Percentiles rank a stretch among this genome's conserved stretches.
Conservation (phyloP, 2,797 vertebrate species). For the Rachycentron canadum region DNA sequence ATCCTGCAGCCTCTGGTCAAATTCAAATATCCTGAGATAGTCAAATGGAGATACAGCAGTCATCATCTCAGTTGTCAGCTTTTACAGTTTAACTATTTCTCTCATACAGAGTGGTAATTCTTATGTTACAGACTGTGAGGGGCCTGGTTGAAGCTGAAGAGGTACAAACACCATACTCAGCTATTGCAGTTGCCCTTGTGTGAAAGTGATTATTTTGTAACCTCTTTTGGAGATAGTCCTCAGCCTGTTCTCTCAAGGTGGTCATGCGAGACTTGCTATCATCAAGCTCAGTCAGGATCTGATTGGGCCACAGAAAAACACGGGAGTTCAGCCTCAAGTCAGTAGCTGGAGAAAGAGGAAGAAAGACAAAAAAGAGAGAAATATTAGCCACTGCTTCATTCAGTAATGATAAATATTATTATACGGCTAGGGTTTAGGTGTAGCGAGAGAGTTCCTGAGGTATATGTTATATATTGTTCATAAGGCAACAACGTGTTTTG, state of each 20-base stretch:
- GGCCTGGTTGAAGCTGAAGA: not conserved
- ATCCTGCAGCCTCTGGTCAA: slow-evolving; percentile 81
- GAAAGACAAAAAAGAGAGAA: not conserved
- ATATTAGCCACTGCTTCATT: not conserved
- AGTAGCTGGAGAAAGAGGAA: slow-evolving; percentile 77
- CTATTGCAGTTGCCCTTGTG: not conserved
- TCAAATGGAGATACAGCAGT: slow-evolving; percentile 10
- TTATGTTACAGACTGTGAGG: not conserved
- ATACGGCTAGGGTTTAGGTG: too few relatives aligned
- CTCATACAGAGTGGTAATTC: not conserved
- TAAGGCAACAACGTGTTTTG: too few relatives aligned
- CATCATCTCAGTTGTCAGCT: slow-evolving; percentile 1
- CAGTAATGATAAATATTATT: not conserved
- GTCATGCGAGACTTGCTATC: slow-evolving; percentile 73
- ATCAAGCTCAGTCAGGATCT: slow-evolving; percentile 86
- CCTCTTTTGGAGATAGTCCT: slow-evolving; percentile 86
- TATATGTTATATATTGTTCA: too few relatives aligned
- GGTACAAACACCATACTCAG: not conserved
- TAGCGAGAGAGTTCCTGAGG: too few relatives aligned
- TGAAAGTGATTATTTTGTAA: slow-evolving; percentile 56
- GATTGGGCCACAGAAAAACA: slow-evolving; percentile 90
- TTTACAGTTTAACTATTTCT: not conserved
- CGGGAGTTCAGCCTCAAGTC: slow-evolving; percentile 90
- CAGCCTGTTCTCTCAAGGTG: slow-evolving; percentile 77
- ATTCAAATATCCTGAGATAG: slow-evolving; percentile 81